Conservation (phyloP, 2,797 vertebrate species). For the Hephaestus fuliginosus region DNA sequence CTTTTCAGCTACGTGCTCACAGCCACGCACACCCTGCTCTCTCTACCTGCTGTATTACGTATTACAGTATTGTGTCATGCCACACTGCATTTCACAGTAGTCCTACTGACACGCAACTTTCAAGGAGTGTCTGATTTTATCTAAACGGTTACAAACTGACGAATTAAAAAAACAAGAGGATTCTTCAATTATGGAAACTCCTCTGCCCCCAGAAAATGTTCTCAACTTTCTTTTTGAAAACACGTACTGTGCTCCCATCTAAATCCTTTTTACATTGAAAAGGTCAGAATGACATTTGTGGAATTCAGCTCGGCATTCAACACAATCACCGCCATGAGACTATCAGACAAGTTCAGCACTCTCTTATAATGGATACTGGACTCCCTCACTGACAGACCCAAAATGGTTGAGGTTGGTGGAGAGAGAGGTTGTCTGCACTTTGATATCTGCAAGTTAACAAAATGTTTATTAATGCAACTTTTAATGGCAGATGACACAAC, state of each 20-base stretch:
- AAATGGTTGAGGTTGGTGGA: neutral
- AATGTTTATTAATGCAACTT: neutral
- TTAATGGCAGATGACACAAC: neutral
- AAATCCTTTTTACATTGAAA: neutral
- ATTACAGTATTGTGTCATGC: constrained; percentile 3
- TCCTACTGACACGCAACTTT: neutral
- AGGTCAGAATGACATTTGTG: neutral
- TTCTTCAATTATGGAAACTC: neutral
- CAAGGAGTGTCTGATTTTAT: neutral
- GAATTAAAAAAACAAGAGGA: neutral
- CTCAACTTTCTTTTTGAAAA: neutral
- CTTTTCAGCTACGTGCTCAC: constrained; percentile 71
- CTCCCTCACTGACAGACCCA: constrained; percentile 9
- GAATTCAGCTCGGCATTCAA: neutral
- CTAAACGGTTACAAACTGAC: neutral
- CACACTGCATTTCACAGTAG: constrained; percentile 10
- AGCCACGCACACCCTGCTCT: constrained; percentile 53
- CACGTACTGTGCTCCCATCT: neutral
- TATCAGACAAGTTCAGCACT: neutral
- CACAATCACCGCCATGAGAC: neutral
- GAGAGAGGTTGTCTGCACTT: neutral
- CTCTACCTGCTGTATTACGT: neutral
- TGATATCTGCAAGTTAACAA: neutral
- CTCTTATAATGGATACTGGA: neutral
- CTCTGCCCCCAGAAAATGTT: neutral